These are phyloP conservation scores for Irena cyanogastra DNA, from an alignment of 2,113 vertebrate genomes.

Conservation along the genomic window DNA sequence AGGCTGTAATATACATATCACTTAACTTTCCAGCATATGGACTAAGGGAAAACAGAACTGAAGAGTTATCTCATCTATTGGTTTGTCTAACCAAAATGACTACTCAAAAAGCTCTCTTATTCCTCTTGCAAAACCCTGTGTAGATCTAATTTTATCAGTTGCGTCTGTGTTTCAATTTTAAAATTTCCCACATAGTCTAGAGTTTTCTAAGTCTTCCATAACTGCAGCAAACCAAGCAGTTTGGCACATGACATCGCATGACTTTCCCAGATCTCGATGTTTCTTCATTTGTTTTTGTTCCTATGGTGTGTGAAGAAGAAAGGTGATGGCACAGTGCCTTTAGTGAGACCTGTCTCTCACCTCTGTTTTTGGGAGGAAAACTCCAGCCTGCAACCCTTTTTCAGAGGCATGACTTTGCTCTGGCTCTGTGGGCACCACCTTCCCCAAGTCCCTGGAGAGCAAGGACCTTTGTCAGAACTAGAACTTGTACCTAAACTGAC, in stretches of 20 bases:
- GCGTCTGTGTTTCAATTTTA: background rate
- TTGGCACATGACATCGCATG: fast-evolving
- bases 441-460: fast-evolving
- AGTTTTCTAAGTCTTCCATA: background rate
- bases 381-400: background rate
- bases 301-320: background rate
- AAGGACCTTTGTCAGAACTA: background rate
- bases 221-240: background rate
- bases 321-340: background rate
- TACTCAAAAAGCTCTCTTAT: background rate
- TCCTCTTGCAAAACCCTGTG: background rate
- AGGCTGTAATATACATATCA: background rate
- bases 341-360: background rate
- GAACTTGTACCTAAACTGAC: background rate
- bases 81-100: background rate
- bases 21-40: fast-evolving
- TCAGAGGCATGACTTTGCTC: background rate
- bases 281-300: background rate
- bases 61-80: background rate
- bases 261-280: background rate
- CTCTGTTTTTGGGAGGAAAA: background rate
- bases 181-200: too few species aligned
- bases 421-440: background rate
- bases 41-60: background rate
- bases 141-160: background rate